Percentiles rank a stretch among this genome's conserved stretches.
These are phyloP conservation scores for Rhagonycha lutea DNA, from an alignment of 2,888 invertebrate species.

Conservation along the genomic window DNA sequence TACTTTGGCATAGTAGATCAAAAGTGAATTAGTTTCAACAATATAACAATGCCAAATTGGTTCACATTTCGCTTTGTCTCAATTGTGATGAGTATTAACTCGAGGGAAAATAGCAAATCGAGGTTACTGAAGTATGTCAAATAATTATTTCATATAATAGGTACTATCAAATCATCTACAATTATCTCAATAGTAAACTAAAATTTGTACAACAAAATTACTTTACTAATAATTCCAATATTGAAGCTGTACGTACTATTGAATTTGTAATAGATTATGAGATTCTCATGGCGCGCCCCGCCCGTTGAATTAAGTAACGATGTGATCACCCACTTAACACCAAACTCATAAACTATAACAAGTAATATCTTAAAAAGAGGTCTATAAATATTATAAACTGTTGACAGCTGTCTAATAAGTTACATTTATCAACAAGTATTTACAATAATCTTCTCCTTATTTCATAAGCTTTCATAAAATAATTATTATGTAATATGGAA, in stretches of 20 bases:
- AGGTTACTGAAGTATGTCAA: background rate
- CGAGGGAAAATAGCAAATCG: background rate
- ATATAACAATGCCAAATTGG: background rate
- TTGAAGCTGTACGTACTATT: background rate
- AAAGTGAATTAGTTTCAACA: background rate
- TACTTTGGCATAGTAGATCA: background rate
- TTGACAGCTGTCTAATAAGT: conserved; percentile 20
- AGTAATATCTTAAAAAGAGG: conserved; percentile 21
- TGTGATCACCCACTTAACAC: conserved; percentile 24
- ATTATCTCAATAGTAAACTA: background rate
- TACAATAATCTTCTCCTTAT: background rate
- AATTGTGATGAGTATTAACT: background rate
- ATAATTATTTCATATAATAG: background rate
- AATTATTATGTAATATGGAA: no score
- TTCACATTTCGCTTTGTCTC: background rate
- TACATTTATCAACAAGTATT: conserved; percentile 12
- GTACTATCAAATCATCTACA: background rate
- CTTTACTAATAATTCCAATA: background rate
- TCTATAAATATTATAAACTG: conserved; percentile 20
- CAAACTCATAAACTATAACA: conserved; percentile 25
- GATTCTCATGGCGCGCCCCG: conserved; percentile 4
- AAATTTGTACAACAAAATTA: background rate
- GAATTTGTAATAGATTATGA: background rate
- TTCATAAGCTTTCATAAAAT: background rate
- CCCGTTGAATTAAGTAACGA: conserved; percentile 19